A percentile compares a stretch with the other conserved stretches of the same genome.
These are phyloP conservation scores for Oligia strigilis DNA, from an alignment of 2,888 invertebrate species.

Conservation along the genomic window DNA sequence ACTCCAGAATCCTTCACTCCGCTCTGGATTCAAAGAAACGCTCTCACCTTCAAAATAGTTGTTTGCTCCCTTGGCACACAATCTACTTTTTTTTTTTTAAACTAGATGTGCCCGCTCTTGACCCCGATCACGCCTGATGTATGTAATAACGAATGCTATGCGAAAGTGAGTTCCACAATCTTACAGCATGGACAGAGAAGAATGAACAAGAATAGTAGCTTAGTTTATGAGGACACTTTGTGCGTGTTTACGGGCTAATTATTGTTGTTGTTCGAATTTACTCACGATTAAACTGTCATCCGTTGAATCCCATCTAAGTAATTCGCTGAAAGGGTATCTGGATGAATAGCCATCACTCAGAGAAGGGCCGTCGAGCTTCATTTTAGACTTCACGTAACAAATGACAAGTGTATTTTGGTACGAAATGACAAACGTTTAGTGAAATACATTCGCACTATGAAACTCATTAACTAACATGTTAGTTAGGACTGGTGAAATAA, in stretches of 20 bases:
- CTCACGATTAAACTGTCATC: conserved; percentile 46
- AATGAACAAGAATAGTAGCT: too few relatives aligned
- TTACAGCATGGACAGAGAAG: too few relatives aligned
- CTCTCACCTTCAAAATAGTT: too few relatives aligned
- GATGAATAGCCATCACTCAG: conserved; percentile 56
- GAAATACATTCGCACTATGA: conserved; percentile 30
- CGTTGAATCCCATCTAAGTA: conserved; percentile 54
- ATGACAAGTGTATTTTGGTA: conserved; percentile 54
- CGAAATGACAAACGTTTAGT: conserved; percentile 54
- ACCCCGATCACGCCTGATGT: too few relatives aligned
- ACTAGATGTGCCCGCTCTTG: too few relatives aligned
- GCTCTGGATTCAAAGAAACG: too few relatives aligned
- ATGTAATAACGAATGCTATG: too few relatives aligned
- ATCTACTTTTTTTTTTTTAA: too few relatives aligned
- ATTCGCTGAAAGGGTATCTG: conserved; percentile 65
- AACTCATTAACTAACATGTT: conserved; percentile 50
- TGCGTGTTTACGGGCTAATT: conserved; percentile 3
- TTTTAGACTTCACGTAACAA: conserved; percentile 58
- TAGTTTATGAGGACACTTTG: not conserved
- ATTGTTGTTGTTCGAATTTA: conserved; percentile 34
- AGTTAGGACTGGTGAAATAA: conserved; percentile 30
- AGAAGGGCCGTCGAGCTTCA: conserved; percentile 55
- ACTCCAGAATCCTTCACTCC: too few relatives aligned
- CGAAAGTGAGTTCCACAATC: too few relatives aligned
- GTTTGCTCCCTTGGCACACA: too few relatives aligned